Evolutionary conservation across 2,797 vertebrate genomes (phyloP).

Genomic region (Gymnoscopelus microlampas): DNA sequence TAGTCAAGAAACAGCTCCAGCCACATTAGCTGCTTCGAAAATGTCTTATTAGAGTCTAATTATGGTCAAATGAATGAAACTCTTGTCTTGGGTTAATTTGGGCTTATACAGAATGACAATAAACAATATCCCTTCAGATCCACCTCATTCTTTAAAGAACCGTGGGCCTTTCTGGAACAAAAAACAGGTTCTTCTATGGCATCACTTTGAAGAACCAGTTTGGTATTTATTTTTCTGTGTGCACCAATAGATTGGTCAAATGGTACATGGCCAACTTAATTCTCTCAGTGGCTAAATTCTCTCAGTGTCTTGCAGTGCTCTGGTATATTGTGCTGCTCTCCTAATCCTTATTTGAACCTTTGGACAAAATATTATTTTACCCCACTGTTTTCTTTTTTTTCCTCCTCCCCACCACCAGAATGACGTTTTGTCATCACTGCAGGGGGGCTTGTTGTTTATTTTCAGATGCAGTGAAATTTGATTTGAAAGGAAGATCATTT

Average conservation of each 20-base stretch:
- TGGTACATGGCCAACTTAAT: conserved; percentile 62
- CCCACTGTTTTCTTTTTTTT: conserved; percentile 16
- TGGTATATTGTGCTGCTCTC: conserved; percentile 49
- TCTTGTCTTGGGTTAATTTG: no score
- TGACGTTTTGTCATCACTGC: conserved; percentile 39
- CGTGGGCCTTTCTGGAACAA: no score
- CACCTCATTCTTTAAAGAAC: no score
- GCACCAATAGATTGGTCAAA: conserved; percentile 52
- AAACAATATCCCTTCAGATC: no score
- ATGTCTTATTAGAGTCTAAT: no score
- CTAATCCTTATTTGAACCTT: conserved; percentile 42
- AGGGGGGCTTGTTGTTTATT: conserved; percentile 51
- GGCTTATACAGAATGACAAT: no score
- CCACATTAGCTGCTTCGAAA: no score
- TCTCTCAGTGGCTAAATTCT: conserved; percentile 64
- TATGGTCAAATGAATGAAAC: no score
- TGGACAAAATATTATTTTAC: conserved; percentile 15
- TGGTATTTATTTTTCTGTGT: conserved; percentile 3
- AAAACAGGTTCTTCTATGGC: not conserved
- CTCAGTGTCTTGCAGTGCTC: conserved; percentile 48
- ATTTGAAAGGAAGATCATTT: conserved; percentile 37
- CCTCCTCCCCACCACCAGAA: conserved; percentile 8
- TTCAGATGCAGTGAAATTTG: conserved; percentile 40
- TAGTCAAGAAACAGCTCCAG: no score
- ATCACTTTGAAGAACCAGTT: conserved; percentile 20